phyloP scores from a whole-genome alignment of 2,113 vertebrate species.

The Limanda limanda region DNA sequence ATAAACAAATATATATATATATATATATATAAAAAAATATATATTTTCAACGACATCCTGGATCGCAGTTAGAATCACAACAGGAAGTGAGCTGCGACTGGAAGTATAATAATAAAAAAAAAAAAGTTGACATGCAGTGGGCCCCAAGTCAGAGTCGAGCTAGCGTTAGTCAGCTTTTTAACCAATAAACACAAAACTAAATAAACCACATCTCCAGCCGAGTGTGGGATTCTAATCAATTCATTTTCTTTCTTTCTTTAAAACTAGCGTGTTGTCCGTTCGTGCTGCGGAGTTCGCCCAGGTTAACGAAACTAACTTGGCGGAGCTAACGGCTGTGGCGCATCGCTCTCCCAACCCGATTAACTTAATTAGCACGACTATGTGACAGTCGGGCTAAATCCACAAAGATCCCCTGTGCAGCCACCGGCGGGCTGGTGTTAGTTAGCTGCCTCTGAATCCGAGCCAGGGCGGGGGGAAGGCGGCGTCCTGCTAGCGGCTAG shows the following conservation, averaged over 20 bases:
- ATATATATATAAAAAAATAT: too few relatives aligned
- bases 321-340: slow-evolving; percentile 31
- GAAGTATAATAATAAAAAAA: slow-evolving; percentile 25
- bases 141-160: neutral
- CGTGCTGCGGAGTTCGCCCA: neutral
- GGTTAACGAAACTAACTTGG: slow-evolving; percentile 47
- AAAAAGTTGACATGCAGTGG: slow-evolving; percentile 49
- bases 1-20: too few relatives aligned
- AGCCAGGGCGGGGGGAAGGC: slow-evolving; percentile 2
- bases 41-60: too few relatives aligned
- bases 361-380: slow-evolving; percentile 72
- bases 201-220: too few relatives aligned
- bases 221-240: neutral
- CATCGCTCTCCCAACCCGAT: slow-evolving; percentile 60
- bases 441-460: slow-evolving; percentile 8
- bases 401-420: slow-evolving; percentile 45
- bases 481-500: slow-evolving; percentile 47
- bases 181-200: neutral
- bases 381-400: slow-evolving; percentile 69
- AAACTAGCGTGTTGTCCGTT: neutral
- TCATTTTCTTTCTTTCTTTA: neutral
- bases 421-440: slow-evolving; percentile 17
- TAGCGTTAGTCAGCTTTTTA: neutral
- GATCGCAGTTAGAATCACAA: neutral
- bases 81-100: neutral